Evolutionary conservation across 2,113 vertebrate species (phyloP), one percentile per base, ranked within the genome.

Genomic region (Poecile atricapillus): DNA sequence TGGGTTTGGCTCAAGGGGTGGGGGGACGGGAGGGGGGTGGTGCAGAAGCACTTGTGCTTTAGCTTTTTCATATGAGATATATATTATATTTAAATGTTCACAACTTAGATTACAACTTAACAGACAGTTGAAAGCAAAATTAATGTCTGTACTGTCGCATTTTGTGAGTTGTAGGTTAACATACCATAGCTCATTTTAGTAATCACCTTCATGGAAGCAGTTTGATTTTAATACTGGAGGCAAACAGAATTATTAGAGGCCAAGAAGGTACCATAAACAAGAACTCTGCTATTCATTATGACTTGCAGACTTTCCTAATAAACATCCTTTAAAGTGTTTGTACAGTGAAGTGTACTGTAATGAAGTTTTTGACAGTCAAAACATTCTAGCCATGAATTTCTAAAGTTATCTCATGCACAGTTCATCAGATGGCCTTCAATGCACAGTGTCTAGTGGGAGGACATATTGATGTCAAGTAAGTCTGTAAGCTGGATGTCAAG

Each of bases 41-140:
- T 87, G 89, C 87, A 95, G 96, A 98, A 98, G 97, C 98, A 97
- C 97, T 98, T 98, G 98, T 97, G 98, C 98, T 98, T 98, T 97
- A 97, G 96, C 97, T 98, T 98, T 98, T 98, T 98, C 97, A 97
- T 98, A 98, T 97, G 97, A 98, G 97, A 98, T 98, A 97, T 97
- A 98, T 98, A 98, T 98, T 98, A 89, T 98, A 98, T 98, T 98
- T 98, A 98, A 98, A 97, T 97, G 97, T 98, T 98, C 98, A 97
- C 97, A 97, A 98, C 97, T 98, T 98, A 98, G 98, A 97, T 97
- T 96, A 97, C 97, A 97, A 97, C 97, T 97, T 98, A 97, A 98
- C 98, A 98, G 96, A 96, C 98, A 97, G 94, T 96, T 97, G 95
- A 95, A 96, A 95, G 39, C 60, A 74, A 93, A 97, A 92, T 93